Conservation (phyloP, 2,113 vertebrate genomes). For the Pygoscelis adeliae region DNA sequence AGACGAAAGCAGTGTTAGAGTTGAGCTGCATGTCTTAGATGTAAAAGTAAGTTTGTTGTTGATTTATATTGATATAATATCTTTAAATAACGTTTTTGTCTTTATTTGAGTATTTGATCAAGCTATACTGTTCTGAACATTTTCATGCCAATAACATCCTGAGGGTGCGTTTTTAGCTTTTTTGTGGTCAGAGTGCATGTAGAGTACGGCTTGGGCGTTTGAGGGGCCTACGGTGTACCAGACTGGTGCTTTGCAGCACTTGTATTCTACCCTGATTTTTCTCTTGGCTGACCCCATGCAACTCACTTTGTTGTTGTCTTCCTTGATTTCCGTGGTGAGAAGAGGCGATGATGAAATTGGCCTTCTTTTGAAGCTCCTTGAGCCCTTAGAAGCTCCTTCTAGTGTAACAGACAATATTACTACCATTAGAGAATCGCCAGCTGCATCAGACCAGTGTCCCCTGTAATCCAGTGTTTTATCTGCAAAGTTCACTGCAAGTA, state of each 20-base stretch:
- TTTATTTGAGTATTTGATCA: neutral
- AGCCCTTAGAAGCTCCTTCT: neutral
- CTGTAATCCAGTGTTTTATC: neutral
- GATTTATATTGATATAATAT: neutral
- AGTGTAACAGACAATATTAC: neutral
- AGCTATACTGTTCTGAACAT: neutral
- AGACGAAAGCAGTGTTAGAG: slow-evolving; percentile 88
- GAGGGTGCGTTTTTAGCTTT: neutral
- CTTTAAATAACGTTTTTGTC: neutral
- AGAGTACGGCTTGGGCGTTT: neutral
- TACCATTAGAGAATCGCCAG: neutral
- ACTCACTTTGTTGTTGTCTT: neutral
- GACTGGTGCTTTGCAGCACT: neutral
- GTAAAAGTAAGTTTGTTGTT: slow-evolving; percentile 84
- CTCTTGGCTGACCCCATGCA: neutral
- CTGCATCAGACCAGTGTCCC: neutral
- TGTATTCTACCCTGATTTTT: neutral
- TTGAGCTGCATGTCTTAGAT: slow-evolving; percentile 95
- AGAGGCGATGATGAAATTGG: neutral
- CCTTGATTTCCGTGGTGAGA: neutral
- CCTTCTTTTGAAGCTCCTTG: neutral
- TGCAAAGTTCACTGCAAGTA: neutral
- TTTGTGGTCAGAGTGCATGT: neutral
- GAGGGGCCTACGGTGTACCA: neutral
- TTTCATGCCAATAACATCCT: neutral